Conservation (phyloP, 1,140 invertebrate species). For the Charaxes varanes region DNA sequence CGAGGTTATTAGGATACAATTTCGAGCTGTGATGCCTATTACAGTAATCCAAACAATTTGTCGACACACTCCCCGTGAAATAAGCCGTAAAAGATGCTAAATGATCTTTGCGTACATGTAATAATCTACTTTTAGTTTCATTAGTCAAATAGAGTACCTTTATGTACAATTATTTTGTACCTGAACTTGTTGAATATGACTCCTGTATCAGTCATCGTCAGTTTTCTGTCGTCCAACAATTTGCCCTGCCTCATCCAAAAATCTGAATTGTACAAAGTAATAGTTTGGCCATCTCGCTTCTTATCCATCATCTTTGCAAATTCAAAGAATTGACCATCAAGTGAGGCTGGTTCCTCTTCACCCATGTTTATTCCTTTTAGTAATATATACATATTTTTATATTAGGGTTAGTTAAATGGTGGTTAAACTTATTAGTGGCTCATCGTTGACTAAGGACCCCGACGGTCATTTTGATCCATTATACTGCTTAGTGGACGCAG, state of each 20-base stretch:
- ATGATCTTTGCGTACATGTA: too few species aligned
- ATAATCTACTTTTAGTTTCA: not conserved
- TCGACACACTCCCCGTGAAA: too few species aligned
- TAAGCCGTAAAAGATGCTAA: too few species aligned
- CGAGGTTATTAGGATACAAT: too few species aligned
- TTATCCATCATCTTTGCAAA: conserved; percentile 48
- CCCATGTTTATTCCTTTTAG: conserved; percentile 15
- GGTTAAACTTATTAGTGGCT: too few species aligned
- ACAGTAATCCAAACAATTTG: too few species aligned
- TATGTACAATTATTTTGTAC: conserved; percentile 20
- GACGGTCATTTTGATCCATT: too few species aligned
- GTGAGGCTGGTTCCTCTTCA: conserved; percentile 48
- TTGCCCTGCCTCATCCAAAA: conserved; percentile 56
- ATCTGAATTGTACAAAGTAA: conserved; percentile 51
- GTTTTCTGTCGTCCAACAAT: conserved; percentile 46
- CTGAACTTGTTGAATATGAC: conserved; percentile 50
- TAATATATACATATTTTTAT: not conserved
- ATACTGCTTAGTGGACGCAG: too few species aligned
- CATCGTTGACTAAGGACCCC: too few species aligned
- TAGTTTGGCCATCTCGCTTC: conserved; percentile 38
- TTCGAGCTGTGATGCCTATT: too few species aligned
- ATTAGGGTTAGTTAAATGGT: not conserved
- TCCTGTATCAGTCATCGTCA: conserved; percentile 62
- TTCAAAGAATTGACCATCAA: conserved; percentile 52
- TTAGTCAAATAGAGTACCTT: not conserved